Conservation (phyloP, 2,888 invertebrate genomes). For the Drosophila colorata region DNA sequence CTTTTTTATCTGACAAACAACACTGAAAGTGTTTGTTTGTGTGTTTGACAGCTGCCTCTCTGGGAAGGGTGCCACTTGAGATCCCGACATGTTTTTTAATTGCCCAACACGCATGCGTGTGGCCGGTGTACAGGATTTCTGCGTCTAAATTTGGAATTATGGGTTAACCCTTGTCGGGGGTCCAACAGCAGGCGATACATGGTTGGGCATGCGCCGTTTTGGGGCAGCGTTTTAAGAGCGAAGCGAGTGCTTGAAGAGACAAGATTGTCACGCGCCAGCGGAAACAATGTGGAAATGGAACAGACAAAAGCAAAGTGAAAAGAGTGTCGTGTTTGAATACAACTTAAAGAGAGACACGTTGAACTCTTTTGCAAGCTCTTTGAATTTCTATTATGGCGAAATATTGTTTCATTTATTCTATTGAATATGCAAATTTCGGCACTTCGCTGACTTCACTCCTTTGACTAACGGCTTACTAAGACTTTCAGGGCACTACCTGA, state of each 20-base stretch:
- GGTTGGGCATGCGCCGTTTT: constrained; percentile 28
- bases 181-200: constrained; percentile 46
- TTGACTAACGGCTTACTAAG: constrained; percentile 8
- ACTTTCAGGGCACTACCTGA: constrained; percentile 11
- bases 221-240: constrained; percentile 30
- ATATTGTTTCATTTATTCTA: neutral
- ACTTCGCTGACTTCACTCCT: neutral
- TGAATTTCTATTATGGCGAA: neutral
- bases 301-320: constrained; percentile 4
- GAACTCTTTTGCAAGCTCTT: constrained; percentile 20
- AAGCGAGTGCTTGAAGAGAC: constrained; percentile 8
- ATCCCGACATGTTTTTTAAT: constrained; percentile 49
- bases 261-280: constrained; percentile 9
- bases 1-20: constrained; percentile 55
- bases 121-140: constrained; percentile 26
- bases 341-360: constrained; percentile 25
- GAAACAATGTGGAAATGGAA: constrained; percentile 60
- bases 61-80: constrained; percentile 37
- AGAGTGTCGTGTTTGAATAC: constrained; percentile 3
- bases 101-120: constrained; percentile 47
- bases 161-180: constrained; percentile 31
- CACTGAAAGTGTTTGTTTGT: constrained; percentile 54
- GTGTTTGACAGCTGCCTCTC: constrained; percentile 49
- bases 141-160: constrained; percentile 43
- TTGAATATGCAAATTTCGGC: neutral